Conservation (phyloP, 2,113 vertebrate genomes). For the rabbit (Oryctolagus cuniculus) region mOryCun1.1 NC_091435.1:161641501-161642000, state of each 20-base stretch:
- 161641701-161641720: not conserved
- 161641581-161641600: not conserved
- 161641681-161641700: not conserved
- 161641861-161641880: not conserved
- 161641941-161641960: no score
- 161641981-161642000: not conserved
- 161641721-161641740: not conserved
- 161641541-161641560: not conserved
- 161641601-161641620: no score
- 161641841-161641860: not conserved
- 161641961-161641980: not conserved
- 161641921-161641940: not conserved
- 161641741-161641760: not conserved
- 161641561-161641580: not conserved
- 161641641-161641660: not conserved
- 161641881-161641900: accelerated
- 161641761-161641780: not conserved
- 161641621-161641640: not conserved
- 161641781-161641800: not conserved
- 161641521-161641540: not conserved
- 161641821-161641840: not conserved
- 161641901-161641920: no score
- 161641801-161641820: not conserved
- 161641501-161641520: not conserved
- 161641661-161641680: not conserved